Evolutionary conservation across 2,113 vertebrate species (phyloP), one percentile per base, ranked within the genome.

Genomic region (Pelecanoides urinatrix): DNA sequence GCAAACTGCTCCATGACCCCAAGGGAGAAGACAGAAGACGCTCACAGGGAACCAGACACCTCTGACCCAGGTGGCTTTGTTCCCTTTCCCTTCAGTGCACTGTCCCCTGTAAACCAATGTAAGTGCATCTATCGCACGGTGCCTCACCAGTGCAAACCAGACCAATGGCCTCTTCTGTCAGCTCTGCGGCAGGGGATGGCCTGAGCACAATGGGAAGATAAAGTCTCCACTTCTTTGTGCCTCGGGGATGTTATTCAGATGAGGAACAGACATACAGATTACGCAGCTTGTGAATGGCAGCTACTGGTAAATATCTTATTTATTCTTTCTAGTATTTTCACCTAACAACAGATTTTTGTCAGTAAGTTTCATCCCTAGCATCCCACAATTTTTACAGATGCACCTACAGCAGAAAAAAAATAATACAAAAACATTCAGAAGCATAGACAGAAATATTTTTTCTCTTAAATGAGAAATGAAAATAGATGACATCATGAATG

Each of bases 91-190:
- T 44, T 55, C 62, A 20, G 32, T 7, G 29, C 36, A 4, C 27
- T 65, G 58, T 21, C 29, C 34, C 83, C 40, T 17, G 44, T n/a
- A n/a, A n/a, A n/a, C n/a, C n/a, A n/a, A n/a, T n/a, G n/a, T n/a
- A n/a, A n/a, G n/a, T n/a, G n/a, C n/a, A n/a, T n/a, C 78, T 23
- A 4, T 3, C 2, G 38, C 65, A 36, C 1, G 0, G 1, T 20
- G 40, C n/a, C n/a, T n/a, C n/a, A n/a, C n/a, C n/a, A n/a, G n/a
- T 84, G 40, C 15, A 77, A 44, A 61, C 20, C 40, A 47, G 34
- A 18, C 8, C 78, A 4, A 15, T 0, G 20, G 26, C 53, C 59
- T 77, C 34, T 0, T 8, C 5, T 0, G 4, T 27, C 72, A 77
- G 38, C 78, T 45, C 71, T 53, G 58, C 59, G 19, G 34, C 52